Conservation (phyloP, 1,140 invertebrate genomes). For the Leptoteleia sp. region DNA sequence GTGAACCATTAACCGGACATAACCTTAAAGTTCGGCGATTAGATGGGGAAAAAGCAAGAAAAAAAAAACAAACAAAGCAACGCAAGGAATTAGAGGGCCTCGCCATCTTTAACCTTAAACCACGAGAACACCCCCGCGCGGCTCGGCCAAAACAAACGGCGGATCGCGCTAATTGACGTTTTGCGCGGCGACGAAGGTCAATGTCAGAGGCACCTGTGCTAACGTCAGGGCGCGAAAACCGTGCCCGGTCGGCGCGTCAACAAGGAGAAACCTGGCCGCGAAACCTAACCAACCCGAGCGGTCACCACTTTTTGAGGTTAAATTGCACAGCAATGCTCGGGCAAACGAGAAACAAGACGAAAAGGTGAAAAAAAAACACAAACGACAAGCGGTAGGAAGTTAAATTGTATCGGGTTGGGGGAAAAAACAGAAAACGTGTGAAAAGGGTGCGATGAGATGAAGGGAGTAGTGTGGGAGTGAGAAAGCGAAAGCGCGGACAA, state of each 20-base stretch:
- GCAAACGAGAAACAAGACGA: background rate
- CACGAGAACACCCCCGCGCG: background rate
- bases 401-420: no score
- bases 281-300: slow-evolving; percentile 4
- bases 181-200: slow-evolving; percentile 41
- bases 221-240: slow-evolving; percentile 1
- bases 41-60: no score
- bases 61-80: no score
- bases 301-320: slow-evolving; percentile 15
- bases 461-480: background rate
- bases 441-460: no score
- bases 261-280: background rate
- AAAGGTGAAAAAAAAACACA: no score
- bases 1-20: no score
- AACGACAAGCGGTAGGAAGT: background rate
- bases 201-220: slow-evolving; percentile 51
- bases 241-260: slow-evolving; percentile 4
- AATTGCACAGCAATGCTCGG: no score
- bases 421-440: no score
- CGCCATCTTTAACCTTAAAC: slow-evolving; percentile 21
- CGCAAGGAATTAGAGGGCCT: no score
- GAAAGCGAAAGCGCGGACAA: slow-evolving; percentile 4
- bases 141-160: slow-evolving; percentile 20
- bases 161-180: slow-evolving; percentile 23
- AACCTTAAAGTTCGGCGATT: no score